Percentiles rank a stretch among this genome's conserved stretches.
phyloP scores from a whole-genome alignment of 2,797 vertebrate genomes.

The Zenarchopterus dispar region DNA sequence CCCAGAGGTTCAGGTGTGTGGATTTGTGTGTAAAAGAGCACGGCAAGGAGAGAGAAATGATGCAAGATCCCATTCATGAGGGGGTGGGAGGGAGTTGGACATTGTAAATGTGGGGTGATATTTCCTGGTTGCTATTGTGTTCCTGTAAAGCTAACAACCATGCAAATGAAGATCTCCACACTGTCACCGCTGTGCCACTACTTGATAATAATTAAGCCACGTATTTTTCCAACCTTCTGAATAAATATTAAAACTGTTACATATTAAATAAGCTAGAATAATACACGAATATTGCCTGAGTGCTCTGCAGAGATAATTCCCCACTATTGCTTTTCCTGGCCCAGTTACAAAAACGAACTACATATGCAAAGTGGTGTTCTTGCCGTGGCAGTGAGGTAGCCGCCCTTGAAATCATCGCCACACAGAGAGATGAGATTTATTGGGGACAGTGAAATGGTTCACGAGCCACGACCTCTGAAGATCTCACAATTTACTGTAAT shows the following conservation, averaged over 20 bases:
- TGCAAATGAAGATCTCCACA: conserved; percentile 57
- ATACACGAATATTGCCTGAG: neutral
- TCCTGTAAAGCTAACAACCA: conserved; percentile 40
- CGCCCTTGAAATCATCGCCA: conserved; percentile 18
- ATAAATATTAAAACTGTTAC: neutral
- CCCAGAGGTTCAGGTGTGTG: conserved; percentile 88
- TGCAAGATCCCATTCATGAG: neutral
- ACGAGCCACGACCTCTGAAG: neutral
- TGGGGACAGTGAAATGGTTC: conserved; percentile 4
- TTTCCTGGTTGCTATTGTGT: conserved; percentile 52
- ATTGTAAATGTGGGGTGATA: conserved; percentile 28
- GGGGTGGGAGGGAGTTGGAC: neutral
- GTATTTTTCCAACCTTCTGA: conserved; percentile 3
- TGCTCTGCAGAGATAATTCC: neutral
- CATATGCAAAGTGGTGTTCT: conserved; percentile 42
- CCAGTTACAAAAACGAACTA: conserved; percentile 16
- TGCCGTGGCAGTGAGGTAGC: conserved; percentile 14
- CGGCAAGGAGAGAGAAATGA: neutral
- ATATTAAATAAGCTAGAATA: neutral
- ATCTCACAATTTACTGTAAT: neutral
- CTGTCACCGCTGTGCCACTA: neutral
- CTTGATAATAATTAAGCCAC: conserved; percentile 5
- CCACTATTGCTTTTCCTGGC: conserved; percentile 11
- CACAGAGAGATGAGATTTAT: conserved; percentile 3
- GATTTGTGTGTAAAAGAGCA: neutral